Percentiles rank a stretch among this genome's conserved stretches.
These are phyloP conservation scores for Meteorus cinctellus DNA, from an alignment of 2,888 invertebrate genomes.

Conservation along the genomic window DNA sequence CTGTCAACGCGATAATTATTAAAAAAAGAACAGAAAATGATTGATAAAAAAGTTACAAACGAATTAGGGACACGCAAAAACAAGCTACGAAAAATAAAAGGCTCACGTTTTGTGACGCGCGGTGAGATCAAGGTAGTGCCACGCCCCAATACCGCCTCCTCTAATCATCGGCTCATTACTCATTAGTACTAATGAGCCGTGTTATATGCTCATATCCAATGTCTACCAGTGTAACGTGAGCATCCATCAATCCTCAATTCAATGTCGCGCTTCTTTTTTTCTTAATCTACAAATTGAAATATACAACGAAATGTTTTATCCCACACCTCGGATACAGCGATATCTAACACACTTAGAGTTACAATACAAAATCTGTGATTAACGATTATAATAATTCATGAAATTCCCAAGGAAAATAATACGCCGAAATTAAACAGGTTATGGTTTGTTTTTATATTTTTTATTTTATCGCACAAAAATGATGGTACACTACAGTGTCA, in stretches of 20 bases:
- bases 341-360: too few relatives aligned
- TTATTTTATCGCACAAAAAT: too few relatives aligned
- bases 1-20: slow-evolving; percentile 18
- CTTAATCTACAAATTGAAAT: too few relatives aligned
- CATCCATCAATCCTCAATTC: background rate
- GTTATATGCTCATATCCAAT: slow-evolving; percentile 43
- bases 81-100: slow-evolving; percentile 44
- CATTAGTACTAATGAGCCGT: slow-evolving; percentile 73
- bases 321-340: too few relatives aligned
- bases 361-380: too few relatives aligned
- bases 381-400: too few relatives aligned
- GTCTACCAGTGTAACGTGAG: background rate
- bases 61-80: slow-evolving; percentile 14
- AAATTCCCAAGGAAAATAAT: too few relatives aligned
- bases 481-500: too few relatives aligned
- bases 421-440: too few relatives aligned
- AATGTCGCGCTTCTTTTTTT: background rate
- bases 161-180: slow-evolving; percentile 74
- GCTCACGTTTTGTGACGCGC: slow-evolving; percentile 61
- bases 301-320: too few relatives aligned
- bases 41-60: slow-evolving; percentile 2
- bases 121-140: slow-evolving; percentile 69
- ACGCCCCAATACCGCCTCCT: slow-evolving; percentile 72
- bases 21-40: slow-evolving; percentile 27
- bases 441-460: too few relatives aligned